Conservation (phyloP, 2,888 invertebrate genomes). For the Xestia rhomboidea region DNA sequence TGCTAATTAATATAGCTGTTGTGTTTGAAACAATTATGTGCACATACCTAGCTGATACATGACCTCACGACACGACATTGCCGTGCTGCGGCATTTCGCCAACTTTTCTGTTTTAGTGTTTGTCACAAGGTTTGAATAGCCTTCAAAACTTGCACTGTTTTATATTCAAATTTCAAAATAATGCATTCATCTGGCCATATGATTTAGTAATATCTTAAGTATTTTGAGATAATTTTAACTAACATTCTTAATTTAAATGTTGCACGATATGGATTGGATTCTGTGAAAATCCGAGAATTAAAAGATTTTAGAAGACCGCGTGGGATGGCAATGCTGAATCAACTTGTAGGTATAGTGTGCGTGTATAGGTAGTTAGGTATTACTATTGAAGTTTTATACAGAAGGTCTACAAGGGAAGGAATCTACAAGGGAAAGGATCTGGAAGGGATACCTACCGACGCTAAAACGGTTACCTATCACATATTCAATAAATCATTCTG, state of each 20-base stretch:
- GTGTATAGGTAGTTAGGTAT: not conserved
- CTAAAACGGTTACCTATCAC: too few relatives aligned
- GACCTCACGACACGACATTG: conserved; percentile 42
- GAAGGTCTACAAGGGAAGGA: too few relatives aligned
- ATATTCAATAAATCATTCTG: too few relatives aligned
- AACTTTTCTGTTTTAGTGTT: conserved; percentile 47
- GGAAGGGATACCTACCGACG: too few relatives aligned
- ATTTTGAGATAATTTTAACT: conserved; percentile 2
- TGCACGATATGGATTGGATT: not conserved
- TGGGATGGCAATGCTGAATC: not conserved
- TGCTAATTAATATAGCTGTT: conserved; percentile 11
- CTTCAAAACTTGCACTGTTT: conserved; percentile 58
- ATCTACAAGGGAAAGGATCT: too few relatives aligned
- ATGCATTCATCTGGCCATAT: conserved; percentile 38
- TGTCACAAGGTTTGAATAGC: conserved; percentile 45
- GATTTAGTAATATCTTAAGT: conserved; percentile 28
- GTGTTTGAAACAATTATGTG: conserved; percentile 40
- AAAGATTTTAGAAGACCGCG: not conserved
- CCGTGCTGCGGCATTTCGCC: conserved; percentile 40
- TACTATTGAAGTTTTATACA: not conserved
- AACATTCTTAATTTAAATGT: not conserved
- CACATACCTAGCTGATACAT: conserved; percentile 27
- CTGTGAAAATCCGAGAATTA: not conserved
- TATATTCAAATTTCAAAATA: conserved; percentile 60
- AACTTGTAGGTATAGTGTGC: not conserved